Base-by-base conservation (phyloP, 2,888 invertebrate genomes). In the Macrosiphum euphorbiae region DNA sequence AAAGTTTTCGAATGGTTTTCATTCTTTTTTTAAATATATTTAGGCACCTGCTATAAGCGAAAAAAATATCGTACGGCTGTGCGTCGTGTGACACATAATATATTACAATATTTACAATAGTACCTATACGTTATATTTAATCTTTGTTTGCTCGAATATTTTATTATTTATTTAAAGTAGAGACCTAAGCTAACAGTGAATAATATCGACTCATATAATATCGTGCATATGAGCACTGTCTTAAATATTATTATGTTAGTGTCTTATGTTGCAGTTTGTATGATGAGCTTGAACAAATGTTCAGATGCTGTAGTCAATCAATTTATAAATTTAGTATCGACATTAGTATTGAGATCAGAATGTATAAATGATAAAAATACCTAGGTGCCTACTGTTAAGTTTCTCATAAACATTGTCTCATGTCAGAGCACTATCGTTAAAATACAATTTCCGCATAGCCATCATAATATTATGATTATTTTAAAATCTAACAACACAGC, bases 1-100 rank as follows among this genome's bases (percentile, higher is more conserved):
- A 89, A 93, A 93, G 90, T 93, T 93, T 93, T 89, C 89, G 11
- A 89, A 90, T n/a, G 52, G 35, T 88, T 89, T 26, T 78, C 41
- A 78, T 52, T 88, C 16, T 92, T 86, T 44, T 44, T 61, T n/a
- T 47, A 89, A 58, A 89, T 44, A 85, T 85, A 44, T 85, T 26
- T 44, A 85, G 44, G 28, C 26, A 1, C 35, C 35, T 2, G 20
- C 35, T 78, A 20, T 41, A 78, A 78, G 8, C 7, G 78, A 85
- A 85, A 85, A 44, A 85, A 28, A 85, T 44, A 11, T 28, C 5
- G 44, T 44, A 13, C 5, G 24, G 5, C 85, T 35, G 35, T 78
- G 3, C 20, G 67, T 24, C 0, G 26, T 24, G 26, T 85, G 24
- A 28, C 11, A 85, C 85, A 26, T 26, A 28, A 85, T 28, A 85